phyloP scores from a whole-genome alignment of 1,140 invertebrate species.

The Bombus ignitus region DNA sequence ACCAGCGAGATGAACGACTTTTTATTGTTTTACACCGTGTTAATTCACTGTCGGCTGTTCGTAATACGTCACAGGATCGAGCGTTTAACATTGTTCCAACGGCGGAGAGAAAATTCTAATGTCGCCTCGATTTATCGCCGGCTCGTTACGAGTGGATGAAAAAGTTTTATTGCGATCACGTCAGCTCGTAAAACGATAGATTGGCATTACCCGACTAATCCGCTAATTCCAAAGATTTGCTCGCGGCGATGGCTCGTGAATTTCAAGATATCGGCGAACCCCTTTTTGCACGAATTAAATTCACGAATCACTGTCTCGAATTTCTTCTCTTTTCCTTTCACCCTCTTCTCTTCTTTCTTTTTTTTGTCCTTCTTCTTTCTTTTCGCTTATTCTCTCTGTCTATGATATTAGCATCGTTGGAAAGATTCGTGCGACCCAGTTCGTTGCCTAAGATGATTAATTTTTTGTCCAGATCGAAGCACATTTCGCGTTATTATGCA shows the following conservation, averaged over 20 bases:
- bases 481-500: neutral
- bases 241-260: constrained; percentile 41
- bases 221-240: constrained; percentile 52
- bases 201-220: constrained; percentile 47
- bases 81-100: neutral
- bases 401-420: neutral
- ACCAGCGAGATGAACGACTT: neutral
- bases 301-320: constrained; percentile 43
- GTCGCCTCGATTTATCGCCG: constrained; percentile 35
- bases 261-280: constrained; percentile 44
- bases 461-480: neutral
- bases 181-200: constrained; percentile 57
- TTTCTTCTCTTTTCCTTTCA: too few relatives aligned
- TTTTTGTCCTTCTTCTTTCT: neutral
- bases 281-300: constrained; percentile 42
- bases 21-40: neutral
- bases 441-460: constrained; percentile 25
- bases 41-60: neutral
- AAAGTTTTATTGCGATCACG: constrained; percentile 57
- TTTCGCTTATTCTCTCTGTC: neutral
- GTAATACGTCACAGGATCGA: neutral
- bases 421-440: neutral
- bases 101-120: constrained; percentile 28
- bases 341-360: too few relatives aligned
- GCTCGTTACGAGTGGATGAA: constrained; percentile 39